A percentile compares a stretch with the other conserved stretches of the same genome.
phyloP scores from a whole-genome alignment of 1,140 invertebrate species.

The Drosophila watanabei region DNA sequence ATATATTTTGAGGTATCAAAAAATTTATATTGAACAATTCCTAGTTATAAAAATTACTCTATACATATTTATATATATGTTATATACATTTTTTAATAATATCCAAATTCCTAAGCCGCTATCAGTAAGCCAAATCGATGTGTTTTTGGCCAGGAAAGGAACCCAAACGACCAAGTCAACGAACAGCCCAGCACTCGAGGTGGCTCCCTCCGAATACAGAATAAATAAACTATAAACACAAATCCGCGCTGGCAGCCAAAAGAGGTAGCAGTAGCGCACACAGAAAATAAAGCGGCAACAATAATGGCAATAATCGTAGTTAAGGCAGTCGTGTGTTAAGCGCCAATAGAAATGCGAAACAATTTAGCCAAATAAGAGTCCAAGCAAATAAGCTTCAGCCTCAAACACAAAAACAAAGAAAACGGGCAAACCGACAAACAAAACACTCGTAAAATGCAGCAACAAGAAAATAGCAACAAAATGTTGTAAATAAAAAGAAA shows the following conservation, averaged over 20 bases:
- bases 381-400: slow-evolving; percentile 14
- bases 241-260: slow-evolving; percentile 17
- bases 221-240: slow-evolving; percentile 29
- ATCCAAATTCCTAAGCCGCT: not conserved
- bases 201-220: slow-evolving; percentile 23
- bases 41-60: not conserved
- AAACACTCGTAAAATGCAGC: slow-evolving; percentile 35
- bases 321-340: slow-evolving; percentile 37
- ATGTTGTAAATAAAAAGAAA: slow-evolving; percentile 1
- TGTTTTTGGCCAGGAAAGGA: slow-evolving; percentile 5
- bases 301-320: slow-evolving; percentile 35
- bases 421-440: slow-evolving; percentile 28
- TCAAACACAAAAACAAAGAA: slow-evolving; percentile 28
- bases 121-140: slow-evolving; percentile 7
- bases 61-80: not conserved
- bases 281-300: slow-evolving; percentile 20
- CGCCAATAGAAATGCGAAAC: slow-evolving; percentile 40
- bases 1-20: too few relatives aligned
- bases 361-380: slow-evolving; percentile 26
- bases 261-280: slow-evolving; percentile 20
- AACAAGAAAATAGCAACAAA: not conserved
- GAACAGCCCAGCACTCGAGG: slow-evolving; percentile 14
- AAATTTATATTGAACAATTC: not conserved
- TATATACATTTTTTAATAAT: not conserved
- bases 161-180: slow-evolving; percentile 15